Base-by-base conservation (phyloP, 2,113 vertebrate species). In the Hemiprocne comata region DNA sequence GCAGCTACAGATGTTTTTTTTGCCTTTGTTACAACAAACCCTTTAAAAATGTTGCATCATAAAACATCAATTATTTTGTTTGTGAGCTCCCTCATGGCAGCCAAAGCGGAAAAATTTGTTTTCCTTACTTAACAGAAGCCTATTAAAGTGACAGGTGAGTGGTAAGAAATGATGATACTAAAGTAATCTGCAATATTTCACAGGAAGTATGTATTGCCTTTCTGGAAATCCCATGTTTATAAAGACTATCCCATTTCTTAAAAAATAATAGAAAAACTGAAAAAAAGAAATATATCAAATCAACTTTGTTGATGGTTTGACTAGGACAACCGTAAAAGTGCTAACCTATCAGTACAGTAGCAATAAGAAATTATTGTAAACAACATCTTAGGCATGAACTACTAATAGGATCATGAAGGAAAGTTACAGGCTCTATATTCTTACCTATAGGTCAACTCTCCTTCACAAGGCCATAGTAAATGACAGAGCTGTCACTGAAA, bases 111-210 rank as follows among this genome's bases (percentile, higher is more conserved):
- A 86, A 92, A 95, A 70, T 13, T n/a, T 83, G 38, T 0, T 92
- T 87, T 85, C 24, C 71, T 87, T 85, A 80, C 46, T 76, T 79
- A 93, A 88, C 28, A 90, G 80, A 87, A 6, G 3, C 38, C 25
- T 90, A 89, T 81, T 92, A 78, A 94, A 89, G 20, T 89, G 50
- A 87, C 70, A 90, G 72, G 87, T 74, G 80, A 93, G 38, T 36
- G 75, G 60, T 83, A 74, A 87, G 44, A 89, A 81, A 51, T 53
- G 94, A 90, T 53, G 66, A 31, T 67, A 60, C 36, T 50, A 31
- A 78, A 60, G 36, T 50, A 72, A 58, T 55, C 67, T 87, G 57
- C 15, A 91, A 85, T 42, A 78, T 31, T 94, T 95, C 55, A 87
- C 20, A 85, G 72, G 84, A 93, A 34, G 9, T 40, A 70, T 40